A percentile compares a stretch with the other conserved stretches of the same genome.
Evolutionary conservation across 2,113 vertebrate species (phyloP).

Genomic region (Rhabdornis inornatus): DNA sequence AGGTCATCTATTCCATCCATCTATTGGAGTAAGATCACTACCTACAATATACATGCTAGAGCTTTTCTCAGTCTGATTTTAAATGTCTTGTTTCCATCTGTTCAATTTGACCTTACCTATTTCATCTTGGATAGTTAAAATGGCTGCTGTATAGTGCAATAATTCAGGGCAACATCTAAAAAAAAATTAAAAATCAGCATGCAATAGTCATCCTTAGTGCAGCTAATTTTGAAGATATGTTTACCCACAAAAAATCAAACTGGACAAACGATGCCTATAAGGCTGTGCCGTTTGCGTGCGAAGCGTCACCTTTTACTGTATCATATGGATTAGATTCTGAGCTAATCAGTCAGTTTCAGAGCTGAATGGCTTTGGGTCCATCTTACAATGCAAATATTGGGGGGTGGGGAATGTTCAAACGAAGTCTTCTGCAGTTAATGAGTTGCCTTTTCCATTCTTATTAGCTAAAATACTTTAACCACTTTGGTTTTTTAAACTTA

Average conservation of each 20-base stretch:
- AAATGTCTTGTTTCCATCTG: slow-evolving; percentile 45
- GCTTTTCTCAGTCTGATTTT: slow-evolving; percentile 27
- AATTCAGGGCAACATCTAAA: slow-evolving; percentile 33
- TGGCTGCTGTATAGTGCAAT: slow-evolving; percentile 37
- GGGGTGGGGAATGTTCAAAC: slow-evolving; percentile 10
- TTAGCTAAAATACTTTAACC: slow-evolving; percentile 63
- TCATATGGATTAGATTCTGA: slow-evolving; percentile 43
- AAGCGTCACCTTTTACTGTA: slow-evolving; percentile 37
- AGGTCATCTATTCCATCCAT: slow-evolving; percentile 47
- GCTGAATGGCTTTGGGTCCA: slow-evolving; percentile 39
- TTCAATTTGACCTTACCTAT: slow-evolving; percentile 51
- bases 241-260: slow-evolving; percentile 40
- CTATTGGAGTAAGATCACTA: slow-evolving; percentile 49
- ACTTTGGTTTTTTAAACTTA: slow-evolving; percentile 67
- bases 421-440: slow-evolving; percentile 47
- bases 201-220: not conserved
- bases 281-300: not conserved
- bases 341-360: slow-evolving; percentile 45
- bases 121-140: slow-evolving; percentile 57
- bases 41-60: slow-evolving; percentile 11
- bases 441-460: slow-evolving; percentile 63
- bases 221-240: slow-evolving; percentile 54
- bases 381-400: slow-evolving; percentile 59
- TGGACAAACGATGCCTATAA: slow-evolving; percentile 21
- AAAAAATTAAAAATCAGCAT: not conserved